Conservation (phyloP, 2,797 vertebrate species). For the Cirrhinus mrigala region DNA sequence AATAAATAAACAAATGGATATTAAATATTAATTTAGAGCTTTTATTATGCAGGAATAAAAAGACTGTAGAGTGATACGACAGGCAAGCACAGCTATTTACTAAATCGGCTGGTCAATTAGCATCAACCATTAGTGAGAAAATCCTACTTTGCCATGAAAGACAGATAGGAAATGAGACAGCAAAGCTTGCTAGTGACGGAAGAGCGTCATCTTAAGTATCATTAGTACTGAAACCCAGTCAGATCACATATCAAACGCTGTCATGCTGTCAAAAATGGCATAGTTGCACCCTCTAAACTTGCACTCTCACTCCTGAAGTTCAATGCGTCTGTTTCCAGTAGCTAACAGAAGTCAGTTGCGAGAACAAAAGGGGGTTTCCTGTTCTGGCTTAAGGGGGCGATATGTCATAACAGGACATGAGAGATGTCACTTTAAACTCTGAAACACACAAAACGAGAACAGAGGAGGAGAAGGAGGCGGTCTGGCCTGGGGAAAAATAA, state of each 20-base stretch:
- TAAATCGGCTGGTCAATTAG: conserved; percentile 22
- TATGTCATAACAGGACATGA: conserved; percentile 49
- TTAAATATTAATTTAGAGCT: conserved; percentile 47
- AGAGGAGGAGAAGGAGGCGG: conserved; percentile 29
- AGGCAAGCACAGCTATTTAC: background rate
- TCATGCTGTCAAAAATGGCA: conserved; percentile 18
- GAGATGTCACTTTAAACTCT: conserved; percentile 49
- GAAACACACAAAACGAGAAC: conserved; percentile 16
- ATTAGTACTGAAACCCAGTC: background rate
- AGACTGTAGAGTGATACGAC: background rate
- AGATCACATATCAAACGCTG: conserved; percentile 21
- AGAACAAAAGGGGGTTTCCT: conserved; percentile 51
- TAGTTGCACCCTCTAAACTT: background rate
- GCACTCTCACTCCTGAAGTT: conserved; percentile 8
- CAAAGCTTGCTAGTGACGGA: conserved; percentile 32
- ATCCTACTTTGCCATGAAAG: conserved; percentile 24
- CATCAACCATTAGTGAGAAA: background rate
- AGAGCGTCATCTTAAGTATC: background rate
- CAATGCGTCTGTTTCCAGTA: background rate
- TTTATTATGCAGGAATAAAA: conserved; percentile 28
- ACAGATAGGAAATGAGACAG: conserved; percentile 56
- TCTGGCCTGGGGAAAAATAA: conserved; percentile 59
- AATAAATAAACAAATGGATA: conserved; percentile 12
- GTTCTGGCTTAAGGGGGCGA: conserved; percentile 51
- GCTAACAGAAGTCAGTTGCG: background rate